These are phyloP conservation scores for Gila robusta DNA, from an alignment of 2,797 vertebrate genomes.

Conservation along the genomic window DNA sequence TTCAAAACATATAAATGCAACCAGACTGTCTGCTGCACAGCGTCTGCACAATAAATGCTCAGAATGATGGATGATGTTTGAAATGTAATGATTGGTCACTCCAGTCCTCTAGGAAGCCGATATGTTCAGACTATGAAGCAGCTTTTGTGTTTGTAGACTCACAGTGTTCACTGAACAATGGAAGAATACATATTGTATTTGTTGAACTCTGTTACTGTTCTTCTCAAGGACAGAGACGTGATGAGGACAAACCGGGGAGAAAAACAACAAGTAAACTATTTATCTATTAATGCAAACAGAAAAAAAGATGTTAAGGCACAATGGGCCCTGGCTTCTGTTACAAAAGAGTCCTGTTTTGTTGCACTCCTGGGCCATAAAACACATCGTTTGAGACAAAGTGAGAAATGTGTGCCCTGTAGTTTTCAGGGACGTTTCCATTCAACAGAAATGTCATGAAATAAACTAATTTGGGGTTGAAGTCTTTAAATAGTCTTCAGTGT, in stretches of 20 bases:
- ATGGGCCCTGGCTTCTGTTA: not conserved
- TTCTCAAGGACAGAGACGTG: constrained; percentile 28
- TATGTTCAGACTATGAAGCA: constrained; percentile 15
- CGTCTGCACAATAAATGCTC: not conserved
- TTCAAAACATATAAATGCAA: constrained; percentile 3
- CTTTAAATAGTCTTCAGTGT: too few species aligned
- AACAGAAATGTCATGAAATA: not conserved
- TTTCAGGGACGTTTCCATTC: constrained; percentile 7
- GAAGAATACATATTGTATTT: constrained; percentile 32
- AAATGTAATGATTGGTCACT: constrained; percentile 20
- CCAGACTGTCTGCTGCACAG: not conserved
- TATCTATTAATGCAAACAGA: constrained; percentile 46
- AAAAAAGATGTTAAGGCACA: constrained; percentile 7
- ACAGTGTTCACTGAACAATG: not conserved
- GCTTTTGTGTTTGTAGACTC: not conserved
- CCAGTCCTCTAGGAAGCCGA: not conserved
- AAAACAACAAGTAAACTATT: constrained; percentile 30
- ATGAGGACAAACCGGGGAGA: constrained; percentile 8
- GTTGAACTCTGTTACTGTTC: not conserved
- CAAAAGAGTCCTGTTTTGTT: constrained; percentile 10
- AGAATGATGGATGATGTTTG: constrained; percentile 33
- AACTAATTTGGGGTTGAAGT: not conserved
- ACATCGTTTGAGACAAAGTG: not conserved
- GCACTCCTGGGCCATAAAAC: not conserved
- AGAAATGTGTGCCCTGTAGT: not conserved